Conservation (phyloP, 2,113 vertebrate genomes). For the Garra rufa region DNA sequence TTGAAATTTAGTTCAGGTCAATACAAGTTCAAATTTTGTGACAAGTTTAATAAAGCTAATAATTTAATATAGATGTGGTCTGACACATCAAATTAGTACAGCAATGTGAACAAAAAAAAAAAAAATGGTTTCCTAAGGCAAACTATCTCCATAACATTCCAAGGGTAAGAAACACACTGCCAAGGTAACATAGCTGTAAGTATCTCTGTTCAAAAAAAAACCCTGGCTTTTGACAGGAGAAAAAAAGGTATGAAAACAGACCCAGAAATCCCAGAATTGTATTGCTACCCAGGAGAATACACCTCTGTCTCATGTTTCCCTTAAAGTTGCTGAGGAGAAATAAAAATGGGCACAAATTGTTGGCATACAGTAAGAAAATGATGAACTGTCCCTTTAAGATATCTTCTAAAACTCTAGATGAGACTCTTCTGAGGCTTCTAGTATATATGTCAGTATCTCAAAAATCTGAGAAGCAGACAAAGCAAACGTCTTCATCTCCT, state of each 20-base stretch:
- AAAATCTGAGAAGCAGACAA: not conserved
- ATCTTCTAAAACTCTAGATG: not conserved
- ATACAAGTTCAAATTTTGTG: not conserved
- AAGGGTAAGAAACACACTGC: not conserved
- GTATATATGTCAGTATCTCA: not conserved
- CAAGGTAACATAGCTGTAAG: slow-evolving; percentile 9
- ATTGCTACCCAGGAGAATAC: slow-evolving; percentile 3
- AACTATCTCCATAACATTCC: slow-evolving; percentile 1
- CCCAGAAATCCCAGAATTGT: not conserved
- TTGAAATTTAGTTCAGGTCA: not conserved
- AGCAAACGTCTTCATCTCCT: not conserved
- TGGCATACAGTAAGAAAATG: not conserved
- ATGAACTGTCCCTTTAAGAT: not conserved
- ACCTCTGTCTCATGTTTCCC: not conserved
- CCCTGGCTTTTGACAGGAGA: not conserved
- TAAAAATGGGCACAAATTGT: not conserved
- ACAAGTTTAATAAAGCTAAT: not conserved
- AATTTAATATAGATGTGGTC: not conserved
- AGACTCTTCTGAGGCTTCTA: not conserved
- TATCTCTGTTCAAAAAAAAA: slow-evolving; percentile 15
- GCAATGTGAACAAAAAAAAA: not conserved
- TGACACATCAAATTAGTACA: not conserved
- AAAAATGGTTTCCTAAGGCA: not conserved
- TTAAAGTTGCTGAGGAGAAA: not conserved
- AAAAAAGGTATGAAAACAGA: not conserved